phyloP scores from a whole-genome alignment of 2,113 vertebrate species.

The Colaptes auratus region DNA sequence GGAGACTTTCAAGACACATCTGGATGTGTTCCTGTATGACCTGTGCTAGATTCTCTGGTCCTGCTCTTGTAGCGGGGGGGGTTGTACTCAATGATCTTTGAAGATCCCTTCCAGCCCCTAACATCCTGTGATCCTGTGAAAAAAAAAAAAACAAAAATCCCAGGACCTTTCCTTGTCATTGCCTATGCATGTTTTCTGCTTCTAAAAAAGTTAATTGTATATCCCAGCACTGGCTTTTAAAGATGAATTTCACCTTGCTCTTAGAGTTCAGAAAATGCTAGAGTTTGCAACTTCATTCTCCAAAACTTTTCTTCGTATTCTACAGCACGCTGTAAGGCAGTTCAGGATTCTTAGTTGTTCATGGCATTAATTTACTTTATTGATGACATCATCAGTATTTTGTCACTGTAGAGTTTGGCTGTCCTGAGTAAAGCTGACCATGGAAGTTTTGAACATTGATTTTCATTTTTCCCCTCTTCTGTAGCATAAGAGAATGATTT shows the following conservation, averaged over 20 bases:
- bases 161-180: neutral
- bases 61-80: too few species aligned
- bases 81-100: too few species aligned
- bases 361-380: neutral
- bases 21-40: too few species aligned
- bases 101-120: too few species aligned
- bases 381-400: slow-evolving; percentile 42
- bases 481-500: neutral
- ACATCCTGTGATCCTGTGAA: too few species aligned
- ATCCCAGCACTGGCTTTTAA: neutral
- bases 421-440: slow-evolving; percentile 50
- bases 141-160: neutral
- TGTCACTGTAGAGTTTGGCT: slow-evolving; percentile 2
- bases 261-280: neutral
- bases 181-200: neutral
- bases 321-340: neutral
- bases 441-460: slow-evolving; percentile 45
- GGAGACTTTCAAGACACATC: too few species aligned
- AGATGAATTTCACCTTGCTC: neutral
- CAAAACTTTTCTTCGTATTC: neutral
- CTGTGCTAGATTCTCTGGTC: too few species aligned
- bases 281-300: neutral
- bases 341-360: neutral
- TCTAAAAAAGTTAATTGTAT: neutral
- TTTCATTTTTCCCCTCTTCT: slow-evolving; percentile 11